Evolutionary conservation across 2,888 invertebrate species (phyloP).

Genomic region (Ophion costatus): DNA sequence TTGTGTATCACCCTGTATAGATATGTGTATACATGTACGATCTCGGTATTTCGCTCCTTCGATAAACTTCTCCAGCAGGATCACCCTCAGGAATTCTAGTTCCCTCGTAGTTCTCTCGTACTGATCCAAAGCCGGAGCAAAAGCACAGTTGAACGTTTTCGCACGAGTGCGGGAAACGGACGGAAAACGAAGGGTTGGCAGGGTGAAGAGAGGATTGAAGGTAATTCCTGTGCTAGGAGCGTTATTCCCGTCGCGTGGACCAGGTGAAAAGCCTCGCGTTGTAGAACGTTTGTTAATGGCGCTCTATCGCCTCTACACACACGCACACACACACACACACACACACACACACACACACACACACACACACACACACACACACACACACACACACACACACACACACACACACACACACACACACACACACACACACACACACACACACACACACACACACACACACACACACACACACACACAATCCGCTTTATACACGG

Average conservation of each 20-base stretch:
- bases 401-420: too few relatives aligned
- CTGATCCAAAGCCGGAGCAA: slow-evolving; percentile 5
- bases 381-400: too few relatives aligned
- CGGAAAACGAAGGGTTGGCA: neutral
- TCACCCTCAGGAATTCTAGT: slow-evolving; percentile 21
- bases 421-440: too few relatives aligned
- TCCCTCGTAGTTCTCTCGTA: neutral
- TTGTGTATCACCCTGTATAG: neutral
- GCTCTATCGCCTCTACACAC: neutral
- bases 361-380: too few relatives aligned
- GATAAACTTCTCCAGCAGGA: slow-evolving; percentile 20
- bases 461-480: too few relatives aligned
- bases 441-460: too few relatives aligned
- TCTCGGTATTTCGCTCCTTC: neutral
- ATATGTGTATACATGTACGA: neutral
- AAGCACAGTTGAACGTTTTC: slow-evolving; percentile 35
- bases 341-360: too few relatives aligned
- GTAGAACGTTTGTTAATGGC: slow-evolving; percentile 18
- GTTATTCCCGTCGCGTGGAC: slow-evolving; percentile 24
- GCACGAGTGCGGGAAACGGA: neutral
- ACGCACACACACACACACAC: too few relatives aligned
- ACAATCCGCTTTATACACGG: slow-evolving; percentile 8
- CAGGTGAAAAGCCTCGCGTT: slow-evolving; percentile 23
- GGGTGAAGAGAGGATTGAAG: neutral
- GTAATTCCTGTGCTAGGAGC: neutral